These are phyloP conservation scores for Zelostemma sp. DNA, from an alignment of 1,140 invertebrate genomes.

Conservation along the genomic window DNA sequence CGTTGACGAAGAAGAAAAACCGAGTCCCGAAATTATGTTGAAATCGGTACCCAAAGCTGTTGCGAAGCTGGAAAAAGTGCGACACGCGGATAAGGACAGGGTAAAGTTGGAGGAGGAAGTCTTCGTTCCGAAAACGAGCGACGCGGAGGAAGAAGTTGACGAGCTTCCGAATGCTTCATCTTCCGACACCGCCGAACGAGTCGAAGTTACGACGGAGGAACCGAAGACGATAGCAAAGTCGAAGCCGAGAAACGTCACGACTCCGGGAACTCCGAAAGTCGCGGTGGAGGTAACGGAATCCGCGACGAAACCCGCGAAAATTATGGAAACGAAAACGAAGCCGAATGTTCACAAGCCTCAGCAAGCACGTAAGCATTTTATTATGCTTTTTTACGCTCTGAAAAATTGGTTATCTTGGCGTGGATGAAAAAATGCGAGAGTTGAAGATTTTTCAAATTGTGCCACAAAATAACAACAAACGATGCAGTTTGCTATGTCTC, in stretches of 20 bases:
- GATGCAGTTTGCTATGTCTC: too few species aligned
- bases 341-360: conserved; percentile 34
- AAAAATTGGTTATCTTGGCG: too few species aligned
- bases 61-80: conserved; percentile 59
- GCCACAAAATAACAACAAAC: too few species aligned
- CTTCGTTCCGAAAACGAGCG: conserved; percentile 4
- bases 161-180: neutral
- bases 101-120: conserved; percentile 27
- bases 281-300: conserved; percentile 22
- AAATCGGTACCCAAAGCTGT: neutral
- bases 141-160: conserved; percentile 17
- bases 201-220: conserved; percentile 27
- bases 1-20: conserved; percentile 6
- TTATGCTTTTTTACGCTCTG: too few species aligned
- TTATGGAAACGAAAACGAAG: too few species aligned
- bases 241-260: conserved; percentile 39
- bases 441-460: too few species aligned
- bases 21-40: neutral
- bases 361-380: conserved; percentile 37
- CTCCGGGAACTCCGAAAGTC: conserved; percentile 42
- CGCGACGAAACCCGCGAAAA: conserved; percentile 24
- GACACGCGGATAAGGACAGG: conserved; percentile 63
- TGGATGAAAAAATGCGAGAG: too few species aligned
- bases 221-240: conserved; percentile 32
- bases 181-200: conserved; percentile 17